These are phyloP conservation scores for Galerucella calmariensis DNA, from an alignment of 2,888 invertebrate species.

Conservation along the genomic window DNA sequence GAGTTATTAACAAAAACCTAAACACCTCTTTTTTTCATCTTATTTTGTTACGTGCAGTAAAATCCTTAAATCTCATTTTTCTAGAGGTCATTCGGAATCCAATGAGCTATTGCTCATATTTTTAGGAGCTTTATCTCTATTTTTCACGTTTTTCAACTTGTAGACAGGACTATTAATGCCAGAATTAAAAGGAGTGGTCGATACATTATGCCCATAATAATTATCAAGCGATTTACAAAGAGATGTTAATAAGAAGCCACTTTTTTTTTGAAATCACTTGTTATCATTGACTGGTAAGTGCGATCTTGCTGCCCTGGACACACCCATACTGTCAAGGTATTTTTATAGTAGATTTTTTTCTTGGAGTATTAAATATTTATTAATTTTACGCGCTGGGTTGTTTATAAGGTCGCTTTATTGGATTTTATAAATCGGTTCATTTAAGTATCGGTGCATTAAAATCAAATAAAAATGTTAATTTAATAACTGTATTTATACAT, in stretches of 20 bases:
- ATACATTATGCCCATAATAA: neutral
- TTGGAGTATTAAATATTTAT: constrained; percentile 3
- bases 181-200: neutral
- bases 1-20: no score
- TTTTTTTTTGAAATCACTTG: constrained; percentile 11
- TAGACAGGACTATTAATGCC: no score
- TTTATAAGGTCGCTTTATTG: constrained; percentile 4
- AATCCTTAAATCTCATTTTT: no score
- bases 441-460: neutral
- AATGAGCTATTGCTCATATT: no score
- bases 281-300: constrained; percentile 17
- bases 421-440: neutral
- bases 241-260: constrained; percentile 10
- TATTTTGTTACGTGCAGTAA: no score
- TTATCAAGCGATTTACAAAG: constrained; percentile 7
- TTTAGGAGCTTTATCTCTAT: no score
- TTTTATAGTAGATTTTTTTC: neutral
- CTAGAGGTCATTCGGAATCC: no score
- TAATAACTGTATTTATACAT: constrained; percentile 2
- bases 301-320: constrained; percentile 6
- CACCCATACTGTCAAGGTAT: constrained; percentile 10
- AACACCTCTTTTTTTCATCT: no score
- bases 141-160: no score
- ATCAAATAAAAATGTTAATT: constrained; percentile 4
- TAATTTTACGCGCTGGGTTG: neutral